phyloP scores from a whole-genome alignment of 2,113 vertebrate species.

The Mohoua ochrocephala region DNA sequence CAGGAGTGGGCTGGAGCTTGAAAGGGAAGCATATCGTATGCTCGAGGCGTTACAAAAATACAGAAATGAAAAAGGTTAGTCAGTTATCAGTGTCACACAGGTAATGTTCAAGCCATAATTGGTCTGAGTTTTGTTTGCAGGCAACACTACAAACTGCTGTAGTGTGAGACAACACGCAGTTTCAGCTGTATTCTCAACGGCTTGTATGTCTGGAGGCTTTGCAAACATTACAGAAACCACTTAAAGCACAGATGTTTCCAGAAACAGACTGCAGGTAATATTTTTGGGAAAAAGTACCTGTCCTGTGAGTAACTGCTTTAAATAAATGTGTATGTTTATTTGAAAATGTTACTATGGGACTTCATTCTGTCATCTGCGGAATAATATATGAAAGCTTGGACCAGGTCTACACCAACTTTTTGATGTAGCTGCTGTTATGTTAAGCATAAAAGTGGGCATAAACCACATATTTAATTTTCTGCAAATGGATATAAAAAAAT shows the following conservation, averaged over 20 bases:
- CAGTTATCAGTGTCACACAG: not conserved
- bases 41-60: not conserved
- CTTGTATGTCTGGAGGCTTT: not conserved
- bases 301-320: not conserved
- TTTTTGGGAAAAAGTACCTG: not conserved
- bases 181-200: not conserved
- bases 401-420: not conserved
- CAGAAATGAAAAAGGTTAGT: not conserved
- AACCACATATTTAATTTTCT: not conserved
- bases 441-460: not conserved
- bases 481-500: not conserved
- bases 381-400: not conserved
- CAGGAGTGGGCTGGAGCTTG: not conserved
- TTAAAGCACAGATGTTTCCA: not conserved
- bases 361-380: not conserved
- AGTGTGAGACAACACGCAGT: not conserved
- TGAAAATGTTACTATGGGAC: not conserved
- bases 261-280: not conserved
- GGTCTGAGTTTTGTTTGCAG: not conserved
- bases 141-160: not conserved
- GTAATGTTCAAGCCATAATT: not conserved
- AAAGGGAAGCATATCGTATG: not conserved
- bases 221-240: not conserved
- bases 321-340: slow-evolving; percentile 4
- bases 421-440: not conserved